Conservation (phyloP, 2,113 vertebrate genomes). For the Rutilus rutilus region DNA sequence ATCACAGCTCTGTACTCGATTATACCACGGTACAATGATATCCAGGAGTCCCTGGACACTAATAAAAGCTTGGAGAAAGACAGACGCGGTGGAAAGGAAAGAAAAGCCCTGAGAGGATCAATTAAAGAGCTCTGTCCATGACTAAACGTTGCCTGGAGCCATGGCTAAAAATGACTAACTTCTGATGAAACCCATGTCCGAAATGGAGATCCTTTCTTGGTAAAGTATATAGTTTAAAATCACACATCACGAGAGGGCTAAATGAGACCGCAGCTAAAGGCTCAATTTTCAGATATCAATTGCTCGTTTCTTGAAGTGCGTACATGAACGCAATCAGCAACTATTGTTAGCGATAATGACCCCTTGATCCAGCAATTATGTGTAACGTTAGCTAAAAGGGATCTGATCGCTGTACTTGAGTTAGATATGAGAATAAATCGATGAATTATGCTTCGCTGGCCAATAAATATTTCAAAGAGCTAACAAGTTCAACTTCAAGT, state of each 20-base stretch:
- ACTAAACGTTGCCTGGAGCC: conserved; percentile 57
- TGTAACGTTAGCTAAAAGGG: background rate
- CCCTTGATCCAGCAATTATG: conserved; percentile 13
- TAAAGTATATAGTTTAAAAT: conserved; percentile 4
- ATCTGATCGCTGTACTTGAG: conserved; percentile 10
- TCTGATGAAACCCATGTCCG: conserved; percentile 43
- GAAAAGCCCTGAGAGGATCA: conserved; percentile 60
- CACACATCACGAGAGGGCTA: background rate
- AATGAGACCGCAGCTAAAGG: background rate
- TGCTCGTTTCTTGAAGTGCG: background rate
- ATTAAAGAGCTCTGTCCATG: conserved; percentile 60
- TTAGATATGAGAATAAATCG: background rate
- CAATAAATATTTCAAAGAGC: conserved; percentile 21
- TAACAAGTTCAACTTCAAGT: background rate
- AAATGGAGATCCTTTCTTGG: conserved; percentile 45
- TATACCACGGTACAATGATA: conserved; percentile 55
- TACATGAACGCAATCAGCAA: conserved; percentile 27
- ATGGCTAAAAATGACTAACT: conserved; percentile 50
- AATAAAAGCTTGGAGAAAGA: conserved; percentile 49
- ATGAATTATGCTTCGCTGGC: conserved; percentile 13
- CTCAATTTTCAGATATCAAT: background rate
- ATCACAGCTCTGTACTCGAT: conserved; percentile 44
- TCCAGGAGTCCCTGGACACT: conserved; percentile 45
- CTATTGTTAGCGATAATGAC: conserved; percentile 28
- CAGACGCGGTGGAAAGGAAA: conserved; percentile 55